Evolutionary conservation across 2,113 vertebrate genomes (phyloP).

Genomic region (Burhinus bistriatus): DNA sequence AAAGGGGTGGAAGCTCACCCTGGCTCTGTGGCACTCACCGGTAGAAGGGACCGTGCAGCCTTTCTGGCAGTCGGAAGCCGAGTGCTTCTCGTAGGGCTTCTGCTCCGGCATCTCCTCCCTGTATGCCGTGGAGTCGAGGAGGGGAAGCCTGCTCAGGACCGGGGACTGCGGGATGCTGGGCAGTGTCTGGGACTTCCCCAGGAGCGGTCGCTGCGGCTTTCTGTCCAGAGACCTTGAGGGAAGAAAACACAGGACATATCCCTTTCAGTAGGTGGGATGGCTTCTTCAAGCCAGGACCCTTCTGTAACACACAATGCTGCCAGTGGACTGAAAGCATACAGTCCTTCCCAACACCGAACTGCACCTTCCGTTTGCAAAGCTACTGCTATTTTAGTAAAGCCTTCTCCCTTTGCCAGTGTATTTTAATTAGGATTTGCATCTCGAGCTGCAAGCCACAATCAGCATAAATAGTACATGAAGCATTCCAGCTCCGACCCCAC

Average conservation of each 20-base stretch:
- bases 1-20: rapidly evolving
- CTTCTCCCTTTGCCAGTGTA: background rate
- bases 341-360: background rate
- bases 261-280: background rate
- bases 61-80: constrained; percentile 56
- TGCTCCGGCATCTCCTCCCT: constrained; percentile 71
- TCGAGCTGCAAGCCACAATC: background rate
- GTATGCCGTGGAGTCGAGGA: constrained; percentile 61
- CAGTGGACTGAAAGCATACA: rapidly evolving
- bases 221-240: constrained; percentile 83
- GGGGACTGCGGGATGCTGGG: constrained; percentile 93
- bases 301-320: rapidly evolving
- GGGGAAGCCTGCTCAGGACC: constrained; percentile 77
- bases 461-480: background rate
- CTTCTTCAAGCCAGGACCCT: no score
- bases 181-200: constrained; percentile 86
- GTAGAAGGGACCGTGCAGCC: constrained; percentile 84
- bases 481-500: background rate
- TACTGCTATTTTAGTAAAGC: background rate
- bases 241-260: background rate
- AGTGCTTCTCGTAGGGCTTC: constrained; percentile 54
- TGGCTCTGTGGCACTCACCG: constrained; percentile 65
- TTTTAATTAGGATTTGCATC: background rate
- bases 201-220: constrained; percentile 82
- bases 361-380: background rate